A percentile compares a stretch with the other conserved stretches of the same genome.
Conservation (phyloP, 2,888 invertebrate genomes). For the Cartodere bifasciata region DNA sequence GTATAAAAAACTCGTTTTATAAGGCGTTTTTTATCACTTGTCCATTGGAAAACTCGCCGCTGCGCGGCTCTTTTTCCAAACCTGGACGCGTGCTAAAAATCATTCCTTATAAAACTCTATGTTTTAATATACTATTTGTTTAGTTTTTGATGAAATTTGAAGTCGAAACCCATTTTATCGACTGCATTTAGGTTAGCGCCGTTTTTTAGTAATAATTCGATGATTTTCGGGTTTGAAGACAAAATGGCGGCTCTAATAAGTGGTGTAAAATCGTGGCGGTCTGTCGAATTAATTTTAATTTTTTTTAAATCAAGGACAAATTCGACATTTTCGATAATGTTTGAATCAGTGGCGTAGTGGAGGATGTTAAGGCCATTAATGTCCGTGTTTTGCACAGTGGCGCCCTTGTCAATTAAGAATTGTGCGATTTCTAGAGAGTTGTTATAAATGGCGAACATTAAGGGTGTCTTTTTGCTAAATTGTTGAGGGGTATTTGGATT, state of each 20-base stretch:
- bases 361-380: constrained; percentile 39
- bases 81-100: too few relatives aligned
- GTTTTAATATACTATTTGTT: too few relatives aligned
- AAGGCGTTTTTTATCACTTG: too few relatives aligned
- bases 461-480: constrained; percentile 34
- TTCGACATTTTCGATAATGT: constrained; percentile 27
- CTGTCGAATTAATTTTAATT: constrained; percentile 31
- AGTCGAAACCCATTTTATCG: constrained; percentile 26
- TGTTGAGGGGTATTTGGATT: constrained; percentile 34
- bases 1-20: too few relatives aligned
- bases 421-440: constrained; percentile 30
- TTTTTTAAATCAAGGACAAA: constrained; percentile 31
- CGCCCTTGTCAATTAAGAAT: constrained; percentile 38
- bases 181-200: constrained; percentile 32
- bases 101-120: too few relatives aligned
- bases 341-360: constrained; percentile 44
- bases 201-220: constrained; percentile 34
- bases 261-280: constrained; percentile 43
- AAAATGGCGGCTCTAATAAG: constrained; percentile 38
- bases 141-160: constrained; percentile 17
- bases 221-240: constrained; percentile 27
- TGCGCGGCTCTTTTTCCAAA: too few relatives aligned
- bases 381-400: constrained; percentile 33
- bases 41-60: too few relatives aligned
- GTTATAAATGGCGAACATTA: constrained; percentile 38